Percentiles rank a stretch among this genome's conserved stretches.
Conservation (phyloP, 2,113 vertebrate genomes). For the Euleptes europaea region DNA sequence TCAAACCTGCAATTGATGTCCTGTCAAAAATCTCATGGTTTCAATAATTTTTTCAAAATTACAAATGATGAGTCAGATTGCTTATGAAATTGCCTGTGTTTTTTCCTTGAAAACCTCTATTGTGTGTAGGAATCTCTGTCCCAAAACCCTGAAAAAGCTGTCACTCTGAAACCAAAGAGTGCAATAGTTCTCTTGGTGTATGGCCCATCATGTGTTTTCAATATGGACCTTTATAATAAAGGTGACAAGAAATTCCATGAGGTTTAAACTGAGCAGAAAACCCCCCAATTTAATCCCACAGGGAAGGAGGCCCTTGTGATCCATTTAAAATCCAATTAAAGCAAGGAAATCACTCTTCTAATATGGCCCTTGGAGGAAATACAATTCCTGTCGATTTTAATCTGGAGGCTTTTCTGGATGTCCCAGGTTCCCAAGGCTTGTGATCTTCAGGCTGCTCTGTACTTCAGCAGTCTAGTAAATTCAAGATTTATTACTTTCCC, state of each 20-base stretch:
- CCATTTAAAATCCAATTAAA: not conserved
- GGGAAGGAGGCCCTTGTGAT: not conserved
- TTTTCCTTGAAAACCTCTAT: not conserved
- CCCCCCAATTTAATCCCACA: not conserved
- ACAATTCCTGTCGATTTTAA: not conserved
- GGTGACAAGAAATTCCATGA: not conserved
- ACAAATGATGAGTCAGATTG: not conserved
- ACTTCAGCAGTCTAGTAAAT: not conserved
- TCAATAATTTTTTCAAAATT: not conserved
- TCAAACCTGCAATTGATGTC: not conserved
- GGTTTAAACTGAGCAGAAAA: not conserved
- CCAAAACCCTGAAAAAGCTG: not conserved
- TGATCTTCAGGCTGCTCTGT: not conserved
- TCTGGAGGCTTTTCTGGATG: not conserved
- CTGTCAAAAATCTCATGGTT: not conserved
- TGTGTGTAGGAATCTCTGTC: not conserved
- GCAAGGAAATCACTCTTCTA: not conserved
- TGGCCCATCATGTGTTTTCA: not conserved
- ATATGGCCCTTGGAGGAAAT: not conserved
- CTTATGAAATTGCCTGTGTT: not conserved
- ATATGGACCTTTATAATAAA: not conserved
- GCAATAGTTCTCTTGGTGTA: not conserved
- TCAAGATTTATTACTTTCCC: not conserved
- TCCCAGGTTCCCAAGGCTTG: not conserved
- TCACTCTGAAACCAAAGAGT: not conserved